Evolutionary conservation across 1,140 invertebrate genomes (phyloP), one percentile per base, ranked within the genome.

Genomic region (Polyergus mexicanus): DNA sequence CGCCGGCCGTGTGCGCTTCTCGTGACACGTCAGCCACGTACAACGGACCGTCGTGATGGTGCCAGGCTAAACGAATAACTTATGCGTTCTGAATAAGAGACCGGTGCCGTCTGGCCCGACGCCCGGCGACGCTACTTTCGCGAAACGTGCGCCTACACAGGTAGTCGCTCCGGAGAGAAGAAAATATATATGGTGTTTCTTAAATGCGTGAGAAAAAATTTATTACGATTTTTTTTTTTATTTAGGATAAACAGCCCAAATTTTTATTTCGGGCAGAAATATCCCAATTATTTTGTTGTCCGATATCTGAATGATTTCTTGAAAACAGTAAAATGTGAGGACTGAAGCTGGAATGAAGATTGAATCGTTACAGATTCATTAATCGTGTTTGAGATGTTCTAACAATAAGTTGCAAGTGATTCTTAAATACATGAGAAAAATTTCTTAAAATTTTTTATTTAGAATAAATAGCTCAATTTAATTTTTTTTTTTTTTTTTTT

Each of bases 81-180:
- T 89, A 89, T 89, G 87, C 88, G 87, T 84, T 83, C 84, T 88
- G 88, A 89, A 89, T 89, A 89, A 86, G 87, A 86, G 87, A 88
- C 83, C 75, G 72, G 54, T 38, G 41, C 76, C 76, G 62, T 84
- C 86, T 84, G 85, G 71, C 65, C 68, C 51, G 28, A 69, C 75
- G 56, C 63, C 51, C 41, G 19, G 69, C 83, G 19, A 71, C 54
- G 44, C 88, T 69, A 71, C 56, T 85, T 78, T 80, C 38, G 74
- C 65, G 60, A 62, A 74, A 85, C 65, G 58, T 66, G 54, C n/a
- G 35, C 38, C 11, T 25, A 41, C 60, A 58, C 25, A 41, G 22
- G 22, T 32, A 32, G 32, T 16, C 13, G 10, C 62, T 35, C 47
- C 25, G 16, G 6, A 28, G 10, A 44, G 4, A 68, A 8, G 6